Conservation (phyloP, 2,797 vertebrate species). For the Sandelia bainsii region DNA sequence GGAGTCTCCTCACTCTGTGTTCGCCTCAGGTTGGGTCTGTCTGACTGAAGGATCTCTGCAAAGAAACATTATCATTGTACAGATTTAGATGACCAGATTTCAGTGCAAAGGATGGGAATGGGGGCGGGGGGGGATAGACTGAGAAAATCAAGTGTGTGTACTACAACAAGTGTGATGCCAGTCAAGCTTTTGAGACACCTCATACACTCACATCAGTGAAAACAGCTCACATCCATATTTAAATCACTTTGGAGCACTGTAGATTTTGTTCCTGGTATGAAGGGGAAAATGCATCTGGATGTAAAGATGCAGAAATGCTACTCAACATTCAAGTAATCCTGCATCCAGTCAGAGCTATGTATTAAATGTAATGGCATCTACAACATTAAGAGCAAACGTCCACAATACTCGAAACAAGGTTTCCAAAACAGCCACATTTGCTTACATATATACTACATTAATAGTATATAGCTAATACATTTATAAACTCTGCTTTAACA, state of each 20-base stretch:
- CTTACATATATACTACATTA: too few relatives aligned
- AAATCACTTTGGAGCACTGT: not conserved
- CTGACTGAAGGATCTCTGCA: constrained; percentile 80
- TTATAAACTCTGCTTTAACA: too few relatives aligned
- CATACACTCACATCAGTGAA: not conserved
- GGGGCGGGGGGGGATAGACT: not conserved
- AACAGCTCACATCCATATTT: not conserved
- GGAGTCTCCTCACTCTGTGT: constrained; percentile 83
- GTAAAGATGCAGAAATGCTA: not conserved
- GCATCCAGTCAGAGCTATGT: not conserved
- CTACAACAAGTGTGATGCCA: not conserved
- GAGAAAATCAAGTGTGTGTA: not conserved
- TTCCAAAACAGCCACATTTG: too few relatives aligned
- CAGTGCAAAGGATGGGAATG: not conserved
- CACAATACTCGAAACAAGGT: too few relatives aligned
- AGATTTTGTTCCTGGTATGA: not conserved
- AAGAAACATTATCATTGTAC: constrained; percentile 15
- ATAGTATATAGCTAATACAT: too few relatives aligned
- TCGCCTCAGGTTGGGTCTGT: constrained; percentile 78
- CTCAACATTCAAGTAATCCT: not conserved
- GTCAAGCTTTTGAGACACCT: not conserved
- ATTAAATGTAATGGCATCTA: not conserved
- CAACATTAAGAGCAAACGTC: too few relatives aligned
- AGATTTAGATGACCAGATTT: not conserved
- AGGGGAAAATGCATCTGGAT: not conserved